These are phyloP conservation scores for Amazona vittata DNA, from an alignment of 2,113 vertebrate species.

Conservation along the genomic window DNA sequence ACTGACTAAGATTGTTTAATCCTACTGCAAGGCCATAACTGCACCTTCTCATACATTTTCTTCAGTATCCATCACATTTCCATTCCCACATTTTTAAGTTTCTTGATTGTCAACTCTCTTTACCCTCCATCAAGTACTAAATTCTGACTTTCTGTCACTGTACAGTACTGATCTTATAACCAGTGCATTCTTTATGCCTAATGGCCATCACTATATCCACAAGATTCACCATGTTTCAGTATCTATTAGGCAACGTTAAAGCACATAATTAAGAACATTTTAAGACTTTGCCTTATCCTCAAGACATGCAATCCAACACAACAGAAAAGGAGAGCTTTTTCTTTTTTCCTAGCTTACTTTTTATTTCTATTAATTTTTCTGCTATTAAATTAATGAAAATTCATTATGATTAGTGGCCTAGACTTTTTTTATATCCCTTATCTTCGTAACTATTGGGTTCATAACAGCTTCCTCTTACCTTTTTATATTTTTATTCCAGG, in stretches of 20 bases:
- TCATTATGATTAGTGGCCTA: background rate
- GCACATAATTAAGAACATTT: background rate
- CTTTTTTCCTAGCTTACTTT: background rate
- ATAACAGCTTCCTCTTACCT: background rate
- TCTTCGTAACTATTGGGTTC: background rate
- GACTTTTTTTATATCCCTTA: background rate
- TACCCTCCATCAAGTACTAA: conserved; percentile 4
- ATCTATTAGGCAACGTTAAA: background rate
- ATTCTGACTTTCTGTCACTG: background rate
- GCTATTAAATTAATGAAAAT: background rate
- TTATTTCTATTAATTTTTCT: conserved; percentile 6
- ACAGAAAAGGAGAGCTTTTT: background rate
- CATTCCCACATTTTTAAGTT: background rate
- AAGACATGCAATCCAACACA: background rate
- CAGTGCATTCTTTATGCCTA: background rate
- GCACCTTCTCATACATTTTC: background rate
- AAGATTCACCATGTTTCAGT: background rate
- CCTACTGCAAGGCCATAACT: conserved; percentile 20
- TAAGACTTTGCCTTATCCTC: background rate
- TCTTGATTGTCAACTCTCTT: conserved; percentile 20
- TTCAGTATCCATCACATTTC: conserved; percentile 5
- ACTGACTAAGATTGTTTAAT: conserved; percentile 38
- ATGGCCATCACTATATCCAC: background rate
- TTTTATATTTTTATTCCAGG: background rate
- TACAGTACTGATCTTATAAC: background rate